Percentiles rank a stretch among this genome's conserved stretches.
These are phyloP conservation scores for Anodontia alba DNA, from an alignment of 2,888 invertebrate genomes.

Conservation along the genomic window DNA sequence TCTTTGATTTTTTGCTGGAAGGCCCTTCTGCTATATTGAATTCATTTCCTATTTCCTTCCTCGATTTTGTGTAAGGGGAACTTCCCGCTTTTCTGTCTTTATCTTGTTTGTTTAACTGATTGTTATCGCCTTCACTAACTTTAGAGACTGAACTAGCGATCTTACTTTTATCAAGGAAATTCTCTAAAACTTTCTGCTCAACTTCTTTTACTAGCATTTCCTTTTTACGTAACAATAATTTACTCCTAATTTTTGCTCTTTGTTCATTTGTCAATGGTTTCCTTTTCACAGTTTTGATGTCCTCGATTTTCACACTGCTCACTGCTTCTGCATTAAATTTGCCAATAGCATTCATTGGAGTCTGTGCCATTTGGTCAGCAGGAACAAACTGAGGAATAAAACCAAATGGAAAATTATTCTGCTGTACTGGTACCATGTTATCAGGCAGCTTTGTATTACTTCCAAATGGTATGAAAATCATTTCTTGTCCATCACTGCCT, in stretches of 20 bases:
- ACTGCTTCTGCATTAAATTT: not conserved
- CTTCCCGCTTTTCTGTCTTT: not conserved
- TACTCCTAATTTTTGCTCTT: not conserved
- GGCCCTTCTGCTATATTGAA: not conserved
- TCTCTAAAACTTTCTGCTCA: not conserved
- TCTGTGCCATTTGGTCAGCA: not conserved
- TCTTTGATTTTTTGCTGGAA: not conserved
- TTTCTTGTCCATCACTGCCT: not conserved
- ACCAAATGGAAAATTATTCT: not conserved
- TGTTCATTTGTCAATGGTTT: not conserved
- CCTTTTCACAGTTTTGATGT: not conserved
- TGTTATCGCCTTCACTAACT: not conserved
- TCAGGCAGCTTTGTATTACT: not conserved
- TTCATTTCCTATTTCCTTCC: not conserved
- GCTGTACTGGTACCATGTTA: not conserved
- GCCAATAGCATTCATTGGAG: not conserved
- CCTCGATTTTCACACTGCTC: not conserved
- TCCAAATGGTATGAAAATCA: constrained; percentile 10
- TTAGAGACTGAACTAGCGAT: not conserved
- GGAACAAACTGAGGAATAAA: constrained; percentile 1
- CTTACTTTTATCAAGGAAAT: not conserved
- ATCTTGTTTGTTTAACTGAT: not conserved
- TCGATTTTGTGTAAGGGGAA: not conserved
- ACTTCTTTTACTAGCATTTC: constrained; percentile 2
- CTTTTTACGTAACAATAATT: not conserved